phyloP scores from a whole-genome alignment of 1,140 invertebrate species.

The Brachionus angularis region DNA sequence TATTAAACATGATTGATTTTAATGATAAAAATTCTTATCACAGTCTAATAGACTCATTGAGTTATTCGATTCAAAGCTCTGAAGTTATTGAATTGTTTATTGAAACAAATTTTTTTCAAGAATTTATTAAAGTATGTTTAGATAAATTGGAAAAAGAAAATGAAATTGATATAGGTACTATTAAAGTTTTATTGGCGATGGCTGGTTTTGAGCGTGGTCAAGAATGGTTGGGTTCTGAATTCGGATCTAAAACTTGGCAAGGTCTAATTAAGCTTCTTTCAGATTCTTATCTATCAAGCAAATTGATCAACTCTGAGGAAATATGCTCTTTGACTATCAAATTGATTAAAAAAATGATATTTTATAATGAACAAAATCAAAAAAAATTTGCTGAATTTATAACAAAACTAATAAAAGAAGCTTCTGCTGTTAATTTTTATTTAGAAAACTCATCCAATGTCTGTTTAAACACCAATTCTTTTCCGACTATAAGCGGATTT shows the following conservation, averaged over 20 bases:
- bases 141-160: neutral
- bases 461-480: neutral
- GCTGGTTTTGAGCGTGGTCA: slow-evolving; percentile 33
- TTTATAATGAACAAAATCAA: slow-evolving; percentile 60
- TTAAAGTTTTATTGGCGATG: slow-evolving; percentile 19
- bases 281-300: neutral
- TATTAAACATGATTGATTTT: neutral
- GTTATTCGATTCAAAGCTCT: slow-evolving; percentile 9
- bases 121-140: neutral
- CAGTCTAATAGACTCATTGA: neutral
- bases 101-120: neutral
- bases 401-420: slow-evolving; percentile 35
- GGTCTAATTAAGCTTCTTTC: neutral
- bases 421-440: slow-evolving; percentile 11
- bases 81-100: neutral
- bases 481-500: slow-evolving; percentile 72
- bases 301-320: neutral
- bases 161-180: neutral
- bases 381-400: neutral
- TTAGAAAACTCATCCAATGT: slow-evolving; percentile 46
- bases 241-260: neutral
- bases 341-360: slow-evolving; percentile 18
- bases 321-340: neutral
- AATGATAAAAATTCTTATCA: neutral
- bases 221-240: neutral